Conservation (phyloP, 2,113 vertebrate species). For the Beaufortia kweichowensis region DNA sequence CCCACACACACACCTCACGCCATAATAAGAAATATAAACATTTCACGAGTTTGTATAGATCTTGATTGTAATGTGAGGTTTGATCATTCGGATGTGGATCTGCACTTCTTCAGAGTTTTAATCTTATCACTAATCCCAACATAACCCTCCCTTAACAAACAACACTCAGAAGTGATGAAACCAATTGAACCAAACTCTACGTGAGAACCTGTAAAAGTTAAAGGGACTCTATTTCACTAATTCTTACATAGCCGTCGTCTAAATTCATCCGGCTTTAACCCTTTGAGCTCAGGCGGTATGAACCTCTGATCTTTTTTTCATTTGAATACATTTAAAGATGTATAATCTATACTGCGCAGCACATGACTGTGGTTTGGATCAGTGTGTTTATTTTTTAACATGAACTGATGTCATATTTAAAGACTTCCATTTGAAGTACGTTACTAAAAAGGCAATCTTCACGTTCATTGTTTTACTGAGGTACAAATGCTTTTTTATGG, state of each 20-base stretch:
- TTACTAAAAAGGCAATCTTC: too few species aligned
- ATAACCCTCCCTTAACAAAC: slow-evolving; percentile 81
- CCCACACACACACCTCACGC: slow-evolving; percentile 42
- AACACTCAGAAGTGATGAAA: slow-evolving; percentile 59
- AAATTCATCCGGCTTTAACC: slow-evolving; percentile 74
- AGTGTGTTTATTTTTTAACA: too few species aligned
- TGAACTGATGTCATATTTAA: too few species aligned
- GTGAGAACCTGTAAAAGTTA: slow-evolving; percentile 82
- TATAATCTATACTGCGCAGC: too few species aligned
- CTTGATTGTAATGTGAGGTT: background rate
- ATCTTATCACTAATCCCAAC: slow-evolving; percentile 79
- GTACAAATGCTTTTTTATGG: too few species aligned
- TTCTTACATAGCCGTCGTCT: background rate
- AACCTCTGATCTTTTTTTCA: slow-evolving; percentile 58
- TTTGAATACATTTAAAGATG: too few species aligned
- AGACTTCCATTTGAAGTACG: too few species aligned
- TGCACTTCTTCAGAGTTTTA: slow-evolving; percentile 78
- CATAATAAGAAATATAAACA: too few species aligned
- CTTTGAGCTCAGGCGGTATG: slow-evolving; percentile 78
- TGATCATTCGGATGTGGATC: slow-evolving; percentile 43
- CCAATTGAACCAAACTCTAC: slow-evolving; percentile 45
- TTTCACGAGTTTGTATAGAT: too few species aligned
- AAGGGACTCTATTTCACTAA: slow-evolving; percentile 76
- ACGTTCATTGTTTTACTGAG: too few species aligned
- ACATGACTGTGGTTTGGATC: too few species aligned